phyloP scores from a whole-genome alignment of 2,888 invertebrate species.

The Hirtodrosophila alboralis region DNA sequence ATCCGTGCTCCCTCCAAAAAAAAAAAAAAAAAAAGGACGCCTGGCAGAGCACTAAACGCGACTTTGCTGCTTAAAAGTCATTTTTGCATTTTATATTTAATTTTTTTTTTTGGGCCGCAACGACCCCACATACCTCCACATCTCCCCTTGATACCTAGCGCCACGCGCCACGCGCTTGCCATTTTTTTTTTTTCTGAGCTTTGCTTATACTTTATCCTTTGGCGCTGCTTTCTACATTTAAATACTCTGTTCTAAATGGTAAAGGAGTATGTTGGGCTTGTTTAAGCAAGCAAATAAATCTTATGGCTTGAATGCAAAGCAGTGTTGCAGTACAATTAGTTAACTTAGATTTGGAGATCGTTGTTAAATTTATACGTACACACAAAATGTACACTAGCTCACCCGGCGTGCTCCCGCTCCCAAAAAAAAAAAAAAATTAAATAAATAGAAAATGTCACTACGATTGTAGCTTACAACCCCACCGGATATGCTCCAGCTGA shows the following conservation, averaged over 20 bases:
- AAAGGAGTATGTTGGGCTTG: too few relatives aligned
- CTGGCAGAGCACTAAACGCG: constrained; percentile 56
- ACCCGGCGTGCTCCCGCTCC: too few relatives aligned
- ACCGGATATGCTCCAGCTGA: too few relatives aligned
- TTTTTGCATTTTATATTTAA: constrained; percentile 79
- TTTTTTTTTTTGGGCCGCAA: constrained; percentile 39
- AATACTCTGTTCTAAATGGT: not conserved
- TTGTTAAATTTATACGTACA: too few relatives aligned
- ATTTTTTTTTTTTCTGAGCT: constrained; percentile 48
- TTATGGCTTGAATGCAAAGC: too few relatives aligned
- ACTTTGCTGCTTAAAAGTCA: constrained; percentile 74
- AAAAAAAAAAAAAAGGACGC: constrained; percentile 1
- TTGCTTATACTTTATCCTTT: constrained; percentile 75
- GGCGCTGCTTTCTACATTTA: constrained; percentile 30
- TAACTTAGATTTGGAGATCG: too few relatives aligned
- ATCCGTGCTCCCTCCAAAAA: constrained; percentile 1
- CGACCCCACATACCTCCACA: not conserved
- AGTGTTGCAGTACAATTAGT: too few relatives aligned
- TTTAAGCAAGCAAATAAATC: too few relatives aligned
- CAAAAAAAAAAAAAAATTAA: too few relatives aligned
- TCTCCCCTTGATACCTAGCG: constrained; percentile 2
- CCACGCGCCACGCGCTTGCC: constrained; percentile 36
- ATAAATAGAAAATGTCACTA: too few relatives aligned
- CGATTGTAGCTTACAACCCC: too few relatives aligned
- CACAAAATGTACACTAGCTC: too few relatives aligned